These are phyloP conservation scores for Procambarus virginalis DNA, from an alignment of 1,140 invertebrate species.

Conservation along the genomic window DNA sequence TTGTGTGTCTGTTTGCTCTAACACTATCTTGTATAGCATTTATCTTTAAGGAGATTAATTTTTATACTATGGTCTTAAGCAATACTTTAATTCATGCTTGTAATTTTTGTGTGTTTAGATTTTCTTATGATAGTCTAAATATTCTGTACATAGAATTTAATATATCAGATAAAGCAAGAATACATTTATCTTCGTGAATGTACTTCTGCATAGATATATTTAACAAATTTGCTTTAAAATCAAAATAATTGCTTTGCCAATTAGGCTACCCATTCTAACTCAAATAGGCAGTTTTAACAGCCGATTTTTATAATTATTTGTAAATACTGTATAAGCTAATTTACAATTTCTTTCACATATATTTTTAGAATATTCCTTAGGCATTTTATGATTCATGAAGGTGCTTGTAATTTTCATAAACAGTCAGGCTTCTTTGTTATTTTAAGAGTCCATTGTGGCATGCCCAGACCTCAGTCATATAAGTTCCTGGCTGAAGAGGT, in stretches of 20 bases:
- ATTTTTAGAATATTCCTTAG: slow-evolving; percentile 3
- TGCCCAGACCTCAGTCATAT: neutral
- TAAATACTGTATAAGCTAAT: no score
- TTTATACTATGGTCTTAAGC: no score
- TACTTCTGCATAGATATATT: neutral
- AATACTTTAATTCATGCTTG: no score
- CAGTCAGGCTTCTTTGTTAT: neutral
- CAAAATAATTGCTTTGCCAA: neutral
- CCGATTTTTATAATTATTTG: no score
- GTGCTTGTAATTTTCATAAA: neutral
- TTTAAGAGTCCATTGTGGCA: neutral
- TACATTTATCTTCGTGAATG: neutral
- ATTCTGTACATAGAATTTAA: neutral
- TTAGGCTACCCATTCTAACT: no score
- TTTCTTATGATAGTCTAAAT: neutral
- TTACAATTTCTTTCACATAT: neutral
- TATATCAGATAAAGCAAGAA: neutral
- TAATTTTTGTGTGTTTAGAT: no score
- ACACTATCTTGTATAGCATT: neutral
- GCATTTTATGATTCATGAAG: slow-evolving; percentile 15
- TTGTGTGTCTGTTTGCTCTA: neutral
- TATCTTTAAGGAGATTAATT: neutral
- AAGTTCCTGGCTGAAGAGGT: neutral
- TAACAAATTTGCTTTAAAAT: neutral
- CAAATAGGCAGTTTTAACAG: no score